Percentiles rank a stretch among this genome's conserved stretches.
Evolutionary conservation across 2,797 vertebrate species (phyloP).

Genomic region (Peromyscus melanophrys): DNA sequence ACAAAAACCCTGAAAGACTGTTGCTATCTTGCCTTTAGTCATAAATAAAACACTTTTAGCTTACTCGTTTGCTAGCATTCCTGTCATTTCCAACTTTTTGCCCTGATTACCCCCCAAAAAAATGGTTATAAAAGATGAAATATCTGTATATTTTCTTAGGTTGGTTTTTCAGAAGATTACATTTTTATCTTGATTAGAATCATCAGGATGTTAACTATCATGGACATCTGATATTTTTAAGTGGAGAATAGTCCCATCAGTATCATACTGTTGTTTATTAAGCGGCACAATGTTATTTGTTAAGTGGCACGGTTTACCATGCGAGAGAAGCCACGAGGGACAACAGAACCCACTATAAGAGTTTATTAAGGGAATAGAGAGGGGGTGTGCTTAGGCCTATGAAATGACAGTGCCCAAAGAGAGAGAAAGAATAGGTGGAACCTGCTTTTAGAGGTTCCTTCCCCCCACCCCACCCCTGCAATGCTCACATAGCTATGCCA

Average conservation of each 20-base stretch:
- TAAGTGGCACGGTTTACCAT: no score
- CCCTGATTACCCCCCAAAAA: background rate
- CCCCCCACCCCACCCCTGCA: no score
- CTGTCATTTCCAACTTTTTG: background rate
- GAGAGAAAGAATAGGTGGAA: no score
- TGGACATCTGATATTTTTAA: constrained; percentile 29
- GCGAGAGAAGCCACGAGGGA: no score
- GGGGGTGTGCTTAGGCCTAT: no score
- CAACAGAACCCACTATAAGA: no score
- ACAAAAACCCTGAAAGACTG: constrained; percentile 14
- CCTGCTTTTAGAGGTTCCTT: no score
- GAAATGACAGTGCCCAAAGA: no score
- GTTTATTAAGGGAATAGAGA: no score
- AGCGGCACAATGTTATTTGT: no score
- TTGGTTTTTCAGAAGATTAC: constrained; percentile 15
- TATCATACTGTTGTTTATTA: background rate
- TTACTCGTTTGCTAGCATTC: constrained; percentile 59
- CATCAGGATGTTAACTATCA: background rate
- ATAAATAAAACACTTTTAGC: constrained; percentile 48
- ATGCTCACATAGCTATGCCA: no score
- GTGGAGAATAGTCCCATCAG: background rate
- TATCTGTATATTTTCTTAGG: background rate
- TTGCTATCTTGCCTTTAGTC: constrained; percentile 42
- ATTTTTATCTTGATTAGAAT: constrained; percentile 20
- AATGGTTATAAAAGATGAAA: background rate